phyloP scores from a whole-genome alignment of 2,113 vertebrate genomes.

The Apodemus speciosus region DNA sequence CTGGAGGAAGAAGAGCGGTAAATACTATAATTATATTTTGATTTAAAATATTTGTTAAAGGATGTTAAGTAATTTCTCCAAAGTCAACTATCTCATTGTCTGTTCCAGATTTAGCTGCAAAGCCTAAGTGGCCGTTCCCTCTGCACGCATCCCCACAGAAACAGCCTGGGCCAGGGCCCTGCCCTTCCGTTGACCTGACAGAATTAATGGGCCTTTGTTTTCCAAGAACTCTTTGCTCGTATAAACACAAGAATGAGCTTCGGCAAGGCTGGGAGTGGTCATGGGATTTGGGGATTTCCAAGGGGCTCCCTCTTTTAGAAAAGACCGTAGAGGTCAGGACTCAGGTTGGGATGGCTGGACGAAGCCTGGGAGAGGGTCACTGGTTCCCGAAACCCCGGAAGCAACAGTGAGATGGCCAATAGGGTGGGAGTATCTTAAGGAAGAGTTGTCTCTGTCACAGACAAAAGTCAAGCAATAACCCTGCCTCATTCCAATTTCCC shows the following conservation, averaged over 20 bases:
- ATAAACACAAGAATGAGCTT: constrained; percentile 5
- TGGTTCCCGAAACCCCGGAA: background rate
- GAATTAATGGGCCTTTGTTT: constrained; percentile 47
- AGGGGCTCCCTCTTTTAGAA: background rate
- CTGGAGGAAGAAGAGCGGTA: background rate
- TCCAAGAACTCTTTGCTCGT: constrained; percentile 18
- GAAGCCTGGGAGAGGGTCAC: background rate
- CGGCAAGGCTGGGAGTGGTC: background rate
- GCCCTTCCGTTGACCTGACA: background rate
- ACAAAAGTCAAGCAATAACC: background rate
- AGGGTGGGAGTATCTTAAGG: background rate
- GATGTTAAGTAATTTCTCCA: constrained; percentile 42
- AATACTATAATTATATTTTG: background rate
- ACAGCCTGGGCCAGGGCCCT: constrained; percentile 1
- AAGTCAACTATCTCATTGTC: constrained; percentile 40
- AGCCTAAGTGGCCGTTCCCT: background rate
- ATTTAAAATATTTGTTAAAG: background rate
- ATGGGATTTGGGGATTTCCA: background rate
- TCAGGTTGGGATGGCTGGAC: background rate
- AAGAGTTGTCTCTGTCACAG: background rate
- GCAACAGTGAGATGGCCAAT: background rate
- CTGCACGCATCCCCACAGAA: constrained; percentile 24
- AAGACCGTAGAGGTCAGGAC: background rate
- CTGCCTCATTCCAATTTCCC: background rate
- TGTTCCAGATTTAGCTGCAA: constrained; percentile 50